Evolutionary conservation across 2,888 invertebrate species (phyloP).

Genomic region (Microdon myrmicae): DNA sequence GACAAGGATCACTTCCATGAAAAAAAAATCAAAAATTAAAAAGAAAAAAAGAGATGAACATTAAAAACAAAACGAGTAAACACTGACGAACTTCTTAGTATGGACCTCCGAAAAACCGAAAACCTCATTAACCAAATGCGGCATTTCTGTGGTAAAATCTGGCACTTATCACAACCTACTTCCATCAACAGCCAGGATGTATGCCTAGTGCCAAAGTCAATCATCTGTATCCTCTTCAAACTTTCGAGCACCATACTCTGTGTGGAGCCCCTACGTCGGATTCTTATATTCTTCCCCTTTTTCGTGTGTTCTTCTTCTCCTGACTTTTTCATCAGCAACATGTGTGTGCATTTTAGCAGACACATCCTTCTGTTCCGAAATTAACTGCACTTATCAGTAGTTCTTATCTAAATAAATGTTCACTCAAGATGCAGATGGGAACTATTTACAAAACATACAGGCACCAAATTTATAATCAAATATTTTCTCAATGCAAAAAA

Average conservation of each 20-base stretch:
- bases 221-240: slow-evolving; percentile 50
- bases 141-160: not conserved
- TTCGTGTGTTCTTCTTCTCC: slow-evolving; percentile 9
- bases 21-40: not conserved
- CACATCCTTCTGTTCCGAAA: slow-evolving; percentile 38
- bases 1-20: not conserved
- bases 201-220: slow-evolving; percentile 36
- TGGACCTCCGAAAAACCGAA: too few species aligned
- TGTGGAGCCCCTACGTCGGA: too few species aligned
- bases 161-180: slow-evolving; percentile 12
- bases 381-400: slow-evolving; percentile 45
- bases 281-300: slow-evolving; percentile 7
- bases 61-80: slow-evolving; percentile 1
- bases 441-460: slow-evolving; percentile 25
- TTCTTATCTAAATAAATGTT: slow-evolving; percentile 45
- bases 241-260: slow-evolving; percentile 3
- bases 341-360: slow-evolving; percentile 5
- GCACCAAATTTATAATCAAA: not conserved
- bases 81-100: too few species aligned
- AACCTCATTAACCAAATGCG: too few species aligned
- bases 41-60: slow-evolving; percentile 8
- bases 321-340: not conserved
- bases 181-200: slow-evolving; percentile 31
- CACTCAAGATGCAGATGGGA: slow-evolving; percentile 38
- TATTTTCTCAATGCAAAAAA: too few species aligned